Evolutionary conservation across 2,797 vertebrate species (phyloP).

Genomic region (Anabacerthia variegaticeps): DNA sequence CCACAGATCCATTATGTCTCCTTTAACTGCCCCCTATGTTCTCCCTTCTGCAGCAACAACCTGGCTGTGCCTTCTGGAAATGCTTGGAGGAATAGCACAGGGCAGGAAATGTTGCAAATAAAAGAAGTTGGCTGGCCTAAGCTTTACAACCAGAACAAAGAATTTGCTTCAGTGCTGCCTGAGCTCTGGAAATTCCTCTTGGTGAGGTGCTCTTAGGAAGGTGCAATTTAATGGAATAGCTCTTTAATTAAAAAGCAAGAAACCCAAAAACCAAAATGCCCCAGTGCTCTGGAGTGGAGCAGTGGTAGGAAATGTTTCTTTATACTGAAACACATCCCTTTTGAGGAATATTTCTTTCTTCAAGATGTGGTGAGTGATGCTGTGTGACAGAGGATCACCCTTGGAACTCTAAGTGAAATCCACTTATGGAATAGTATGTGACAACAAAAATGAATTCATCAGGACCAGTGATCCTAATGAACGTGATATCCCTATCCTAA

Average conservation of each 20-base stretch:
- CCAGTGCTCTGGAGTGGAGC: fast-evolving
- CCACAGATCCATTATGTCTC: background rate
- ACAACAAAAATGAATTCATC: conserved; percentile 67
- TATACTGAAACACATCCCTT: background rate
- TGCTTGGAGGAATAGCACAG: background rate
- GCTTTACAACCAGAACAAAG: background rate
- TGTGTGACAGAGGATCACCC: conserved; percentile 34
- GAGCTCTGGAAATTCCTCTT: background rate
- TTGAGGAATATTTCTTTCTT: background rate
- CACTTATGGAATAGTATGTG: conserved; percentile 38
- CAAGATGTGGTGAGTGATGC: background rate
- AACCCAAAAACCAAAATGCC: background rate
- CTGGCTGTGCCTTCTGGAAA: background rate
- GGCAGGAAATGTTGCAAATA: background rate
- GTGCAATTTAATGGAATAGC: background rate
- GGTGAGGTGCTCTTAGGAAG: background rate
- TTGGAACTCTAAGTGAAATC: conserved; percentile 26
- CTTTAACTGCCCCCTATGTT: background rate
- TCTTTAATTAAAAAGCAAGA: background rate
- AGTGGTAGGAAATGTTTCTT: background rate
- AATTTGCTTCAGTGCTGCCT: background rate
- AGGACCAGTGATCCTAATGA: conserved; percentile 43
- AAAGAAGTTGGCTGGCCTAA: background rate
- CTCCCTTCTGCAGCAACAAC: conserved; percentile 15
- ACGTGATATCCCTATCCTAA: conserved; percentile 8